Conservation (phyloP, 2,113 vertebrate genomes). For the Syrrhaptes paradoxus region DNA sequence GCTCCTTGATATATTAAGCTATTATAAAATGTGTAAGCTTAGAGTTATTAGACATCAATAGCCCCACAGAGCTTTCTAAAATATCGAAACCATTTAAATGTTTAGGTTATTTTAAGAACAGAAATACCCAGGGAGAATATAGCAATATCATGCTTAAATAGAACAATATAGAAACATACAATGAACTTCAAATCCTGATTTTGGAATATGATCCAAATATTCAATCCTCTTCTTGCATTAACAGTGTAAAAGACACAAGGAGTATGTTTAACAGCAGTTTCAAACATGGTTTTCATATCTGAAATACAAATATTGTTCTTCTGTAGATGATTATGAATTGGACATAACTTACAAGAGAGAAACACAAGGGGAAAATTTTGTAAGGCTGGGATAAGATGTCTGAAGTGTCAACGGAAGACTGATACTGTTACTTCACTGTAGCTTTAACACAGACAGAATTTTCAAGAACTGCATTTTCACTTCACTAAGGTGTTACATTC, state of each 20-base stretch:
- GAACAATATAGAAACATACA: background rate
- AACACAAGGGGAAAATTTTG: background rate
- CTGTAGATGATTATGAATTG: background rate
- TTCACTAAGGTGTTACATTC: background rate
- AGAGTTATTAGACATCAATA: background rate
- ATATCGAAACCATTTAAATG: background rate
- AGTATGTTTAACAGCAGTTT: background rate
- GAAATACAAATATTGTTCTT: background rate
- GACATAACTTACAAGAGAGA: background rate
- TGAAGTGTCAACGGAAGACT: background rate
- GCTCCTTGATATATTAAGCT: background rate
- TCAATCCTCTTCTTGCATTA: background rate
- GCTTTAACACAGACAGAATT: background rate
- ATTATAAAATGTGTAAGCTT: background rate
- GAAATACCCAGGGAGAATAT: background rate
- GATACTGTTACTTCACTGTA: background rate
- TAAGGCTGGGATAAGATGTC: background rate
- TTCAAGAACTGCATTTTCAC: background rate
- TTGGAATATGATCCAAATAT: background rate
- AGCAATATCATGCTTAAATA: background rate
- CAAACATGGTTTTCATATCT: background rate
- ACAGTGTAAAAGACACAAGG: background rate
- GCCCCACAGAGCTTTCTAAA: background rate
- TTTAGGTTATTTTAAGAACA: conserved; percentile 17
- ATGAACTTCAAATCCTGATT: background rate